phyloP scores from a whole-genome alignment of 2,797 vertebrate genomes.

The Melanotaenia parkinsoni region DNA sequence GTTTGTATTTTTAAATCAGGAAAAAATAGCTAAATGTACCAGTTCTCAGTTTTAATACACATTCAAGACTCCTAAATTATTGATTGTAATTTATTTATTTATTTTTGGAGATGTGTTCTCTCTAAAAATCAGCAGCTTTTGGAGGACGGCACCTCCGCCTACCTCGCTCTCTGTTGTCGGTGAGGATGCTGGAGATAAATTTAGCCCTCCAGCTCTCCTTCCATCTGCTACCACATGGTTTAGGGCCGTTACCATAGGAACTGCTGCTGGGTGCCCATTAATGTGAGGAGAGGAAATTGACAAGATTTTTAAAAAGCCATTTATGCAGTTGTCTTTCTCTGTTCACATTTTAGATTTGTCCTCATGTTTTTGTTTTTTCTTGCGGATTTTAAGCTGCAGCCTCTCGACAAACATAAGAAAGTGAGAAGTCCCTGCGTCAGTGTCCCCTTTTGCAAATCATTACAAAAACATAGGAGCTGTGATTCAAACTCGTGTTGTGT shows the following conservation, averaged over 20 bases:
- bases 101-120: conserved; percentile 54
- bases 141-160: conserved; percentile 29
- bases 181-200: conserved; percentile 87
- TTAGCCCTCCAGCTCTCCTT: conserved; percentile 87
- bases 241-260: conserved; percentile 88
- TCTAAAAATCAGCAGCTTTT: conserved; percentile 56
- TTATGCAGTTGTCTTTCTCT: conserved; percentile 63
- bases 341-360: conserved; percentile 17
- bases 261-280: conserved; percentile 84
- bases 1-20: not conserved
- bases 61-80: conserved; percentile 58
- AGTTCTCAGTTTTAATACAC: conserved; percentile 24
- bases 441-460: too few relatives aligned
- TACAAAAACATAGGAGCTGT: too few relatives aligned
- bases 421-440: too few relatives aligned
- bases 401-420: too few relatives aligned
- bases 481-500: too few relatives aligned
- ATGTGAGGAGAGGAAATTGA: conserved; percentile 79
- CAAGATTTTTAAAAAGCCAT: conserved; percentile 75
- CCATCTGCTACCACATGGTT: conserved; percentile 88
- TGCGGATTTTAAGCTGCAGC: not conserved
- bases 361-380: accelerated
- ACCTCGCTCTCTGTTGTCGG: conserved; percentile 73
- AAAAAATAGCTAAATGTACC: conserved; percentile 19
- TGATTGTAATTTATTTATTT: conserved; percentile 65